These are phyloP conservation scores for Enteromius paludinosus DNA, from an alignment of 2,797 vertebrate species.

Conservation along the genomic window DNA sequence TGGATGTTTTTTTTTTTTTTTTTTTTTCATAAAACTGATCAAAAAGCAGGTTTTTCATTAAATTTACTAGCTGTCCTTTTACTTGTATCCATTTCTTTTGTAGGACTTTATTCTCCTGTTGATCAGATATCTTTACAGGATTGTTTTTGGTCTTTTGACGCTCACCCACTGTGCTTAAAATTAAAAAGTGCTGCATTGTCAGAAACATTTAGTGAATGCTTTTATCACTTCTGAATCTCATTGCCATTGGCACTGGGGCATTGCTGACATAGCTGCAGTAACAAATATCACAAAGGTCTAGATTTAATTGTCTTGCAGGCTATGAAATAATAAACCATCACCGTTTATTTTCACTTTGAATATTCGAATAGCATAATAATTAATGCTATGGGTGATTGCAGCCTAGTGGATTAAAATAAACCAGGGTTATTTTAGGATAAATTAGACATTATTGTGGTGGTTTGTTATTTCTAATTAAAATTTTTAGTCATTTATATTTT, in stretches of 20 bases:
- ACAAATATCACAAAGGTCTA: neutral
- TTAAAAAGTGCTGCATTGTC: neutral
- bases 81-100: neutral
- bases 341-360: neutral
- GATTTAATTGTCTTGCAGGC: neutral
- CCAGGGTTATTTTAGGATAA: neutral
- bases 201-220: neutral
- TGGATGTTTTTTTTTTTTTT: conserved; percentile 19
- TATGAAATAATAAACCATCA: neutral
- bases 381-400: neutral
- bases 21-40: neutral
- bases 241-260: neutral
- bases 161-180: neutral
- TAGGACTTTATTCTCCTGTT: conserved; percentile 1
- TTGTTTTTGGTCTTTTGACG: neutral
- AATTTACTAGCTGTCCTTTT: neutral
- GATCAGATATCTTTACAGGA: neutral
- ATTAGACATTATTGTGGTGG: no score
- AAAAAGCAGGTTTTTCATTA: conserved; percentile 1
- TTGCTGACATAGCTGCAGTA: neutral
- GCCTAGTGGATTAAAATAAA: neutral
- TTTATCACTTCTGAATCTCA: neutral
- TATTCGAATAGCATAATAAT: neutral
- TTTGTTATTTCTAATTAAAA: no score
- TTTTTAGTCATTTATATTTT: no score